phyloP scores from a whole-genome alignment of 2,888 invertebrate genomes.

The Agelastica alni region DNA sequence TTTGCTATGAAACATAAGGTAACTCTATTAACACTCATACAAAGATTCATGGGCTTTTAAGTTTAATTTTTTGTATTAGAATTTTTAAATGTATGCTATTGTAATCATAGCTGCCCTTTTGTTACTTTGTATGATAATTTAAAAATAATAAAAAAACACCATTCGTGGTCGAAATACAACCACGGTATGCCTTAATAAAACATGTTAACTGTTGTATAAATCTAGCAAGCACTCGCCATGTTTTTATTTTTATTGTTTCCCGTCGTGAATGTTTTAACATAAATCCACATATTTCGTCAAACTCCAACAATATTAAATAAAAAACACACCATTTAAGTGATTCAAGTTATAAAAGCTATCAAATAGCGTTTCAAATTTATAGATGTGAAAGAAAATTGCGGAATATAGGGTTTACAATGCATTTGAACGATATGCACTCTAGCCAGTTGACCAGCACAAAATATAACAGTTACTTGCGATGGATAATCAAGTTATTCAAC shows the following conservation, averaged over 20 bases:
- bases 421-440: too few relatives aligned
- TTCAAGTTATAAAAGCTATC: too few relatives aligned
- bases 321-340: too few relatives aligned
- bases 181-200: constrained; percentile 54
- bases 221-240: constrained; percentile 54
- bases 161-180: constrained; percentile 51
- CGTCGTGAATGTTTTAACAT: constrained; percentile 42
- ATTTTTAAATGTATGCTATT: constrained; percentile 41
- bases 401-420: too few relatives aligned
- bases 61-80: constrained; percentile 43
- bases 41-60: constrained; percentile 43
- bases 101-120: constrained; percentile 35
- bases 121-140: constrained; percentile 34
- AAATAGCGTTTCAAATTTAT: too few relatives aligned
- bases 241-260: constrained; percentile 37
- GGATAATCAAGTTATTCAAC: too few relatives aligned
- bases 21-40: constrained; percentile 39
- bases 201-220: constrained; percentile 48
- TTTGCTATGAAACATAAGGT: constrained; percentile 49
- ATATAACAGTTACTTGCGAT: too few relatives aligned
- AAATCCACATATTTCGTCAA: constrained; percentile 2
- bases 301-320: too few relatives aligned
- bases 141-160: constrained; percentile 35
- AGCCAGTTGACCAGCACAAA: too few relatives aligned
- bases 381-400: too few relatives aligned